A percentile compares a stretch with the other conserved stretches of the same genome.
Conservation (phyloP, 2,113 vertebrate genomes). For the Miniopterus natalensis region DNA sequence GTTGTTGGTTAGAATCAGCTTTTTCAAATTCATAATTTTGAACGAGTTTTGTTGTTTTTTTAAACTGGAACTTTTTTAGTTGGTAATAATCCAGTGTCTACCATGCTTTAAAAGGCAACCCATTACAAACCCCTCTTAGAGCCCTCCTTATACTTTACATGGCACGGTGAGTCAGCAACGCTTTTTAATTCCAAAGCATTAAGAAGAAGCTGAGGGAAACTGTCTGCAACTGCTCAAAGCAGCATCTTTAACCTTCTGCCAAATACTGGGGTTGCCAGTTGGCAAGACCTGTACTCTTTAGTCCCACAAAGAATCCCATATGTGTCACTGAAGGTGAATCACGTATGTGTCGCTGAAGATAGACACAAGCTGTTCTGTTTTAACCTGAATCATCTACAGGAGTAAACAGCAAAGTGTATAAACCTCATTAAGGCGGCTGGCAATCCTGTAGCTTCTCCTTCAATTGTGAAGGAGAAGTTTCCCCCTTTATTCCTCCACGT, state of each 20-base stretch:
- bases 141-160: constrained; percentile 10
- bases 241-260: constrained; percentile 59
- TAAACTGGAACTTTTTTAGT: neutral
- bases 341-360: constrained; percentile 9
- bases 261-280: constrained; percentile 61
- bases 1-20: neutral
- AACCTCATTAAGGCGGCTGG: neutral
- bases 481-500: neutral
- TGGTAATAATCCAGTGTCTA: constrained; percentile 3
- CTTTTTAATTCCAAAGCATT: constrained; percentile 9
- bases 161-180: neutral
- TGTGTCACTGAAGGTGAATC: constrained; percentile 24
- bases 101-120: constrained; percentile 52
- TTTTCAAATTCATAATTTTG: constrained; percentile 60
- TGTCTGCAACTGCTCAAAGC: constrained; percentile 67
- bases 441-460: neutral
- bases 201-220: constrained; percentile 47
- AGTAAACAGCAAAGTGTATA: constrained; percentile 30
- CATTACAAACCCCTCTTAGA: neutral
- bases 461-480: neutral
- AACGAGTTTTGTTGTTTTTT: neutral
- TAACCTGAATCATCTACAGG: constrained; percentile 67
- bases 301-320: constrained; percentile 58
- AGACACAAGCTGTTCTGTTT: constrained; percentile 65
- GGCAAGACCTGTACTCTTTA: neutral